These are phyloP conservation scores for Lepidurus apus DNA, from an alignment of 1,140 invertebrate genomes.

Conservation along the genomic window DNA sequence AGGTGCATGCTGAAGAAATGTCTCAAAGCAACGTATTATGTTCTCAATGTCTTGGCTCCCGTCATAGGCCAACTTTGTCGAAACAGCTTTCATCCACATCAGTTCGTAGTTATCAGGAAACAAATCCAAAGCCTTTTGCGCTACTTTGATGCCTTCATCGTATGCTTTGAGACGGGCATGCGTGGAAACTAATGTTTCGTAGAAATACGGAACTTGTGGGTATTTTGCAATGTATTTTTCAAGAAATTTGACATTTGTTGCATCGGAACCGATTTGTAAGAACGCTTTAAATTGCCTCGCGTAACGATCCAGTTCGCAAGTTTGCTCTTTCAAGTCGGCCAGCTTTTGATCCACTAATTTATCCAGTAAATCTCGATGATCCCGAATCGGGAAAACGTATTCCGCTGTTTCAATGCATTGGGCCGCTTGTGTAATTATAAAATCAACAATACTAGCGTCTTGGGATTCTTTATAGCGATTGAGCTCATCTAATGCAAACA, in stretches of 20 bases:
- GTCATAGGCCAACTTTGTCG: background rate
- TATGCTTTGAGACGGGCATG: background rate
- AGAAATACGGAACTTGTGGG: background rate
- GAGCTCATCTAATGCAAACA: background rate
- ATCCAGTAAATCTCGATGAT: background rate
- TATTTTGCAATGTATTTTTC: background rate
- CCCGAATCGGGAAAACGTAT: too few relatives aligned
- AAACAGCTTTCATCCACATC: background rate
- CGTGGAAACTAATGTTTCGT: background rate
- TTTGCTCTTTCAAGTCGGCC: background rate
- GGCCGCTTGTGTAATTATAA: background rate
- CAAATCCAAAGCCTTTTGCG: background rate
- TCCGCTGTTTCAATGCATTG: background rate
- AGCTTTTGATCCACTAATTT: background rate
- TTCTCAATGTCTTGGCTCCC: background rate
- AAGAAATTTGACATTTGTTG: background rate
- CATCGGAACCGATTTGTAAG: background rate
- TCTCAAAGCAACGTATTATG: background rate
- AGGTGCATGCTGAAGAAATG: background rate
- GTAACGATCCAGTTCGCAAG: background rate
- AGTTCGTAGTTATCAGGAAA: background rate
- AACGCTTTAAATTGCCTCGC: background rate
- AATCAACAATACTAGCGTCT: background rate
- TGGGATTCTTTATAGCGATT: background rate
- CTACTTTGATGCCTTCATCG: background rate